These are phyloP conservation scores for Tridacna crocea DNA, from an alignment of 2,888 invertebrate species.

Conservation along the genomic window DNA sequence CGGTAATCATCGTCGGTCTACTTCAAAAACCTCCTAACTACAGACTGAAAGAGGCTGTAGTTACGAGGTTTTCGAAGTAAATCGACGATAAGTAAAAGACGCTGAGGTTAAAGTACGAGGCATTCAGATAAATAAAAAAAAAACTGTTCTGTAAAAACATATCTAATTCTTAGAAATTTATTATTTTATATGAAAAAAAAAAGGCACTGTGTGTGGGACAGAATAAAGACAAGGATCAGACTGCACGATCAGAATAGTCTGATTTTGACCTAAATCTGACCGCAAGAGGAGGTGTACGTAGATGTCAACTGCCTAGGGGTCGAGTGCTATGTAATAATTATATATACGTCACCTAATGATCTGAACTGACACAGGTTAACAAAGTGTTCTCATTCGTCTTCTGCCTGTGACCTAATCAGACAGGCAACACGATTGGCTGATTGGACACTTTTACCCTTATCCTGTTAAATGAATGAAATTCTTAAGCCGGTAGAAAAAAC, in stretches of 20 bases:
- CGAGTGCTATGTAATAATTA: neutral
- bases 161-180: no score
- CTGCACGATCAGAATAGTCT: neutral
- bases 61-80: no score
- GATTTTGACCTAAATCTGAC: neutral
- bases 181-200: neutral
- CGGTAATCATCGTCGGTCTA: no score
- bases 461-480: no score
- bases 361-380: neutral
- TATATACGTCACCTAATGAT: neutral
- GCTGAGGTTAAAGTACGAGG: no score
- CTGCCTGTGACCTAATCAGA: slow-evolving; percentile 19
- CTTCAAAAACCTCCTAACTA: no score
- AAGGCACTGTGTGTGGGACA: neutral
- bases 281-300: neutral
- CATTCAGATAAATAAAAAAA: no score
- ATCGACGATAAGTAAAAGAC: no score
- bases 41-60: no score
- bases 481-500: no score
- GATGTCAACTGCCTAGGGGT: neutral
- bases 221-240: neutral
- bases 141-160: no score
- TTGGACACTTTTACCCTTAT: no score
- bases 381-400: neutral
- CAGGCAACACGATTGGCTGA: slow-evolving; percentile 35